A percentile compares a stretch with the other conserved stretches of the same genome.
Conservation (phyloP, 2,113 vertebrate species). For the Antechinus flavipes region DNA sequence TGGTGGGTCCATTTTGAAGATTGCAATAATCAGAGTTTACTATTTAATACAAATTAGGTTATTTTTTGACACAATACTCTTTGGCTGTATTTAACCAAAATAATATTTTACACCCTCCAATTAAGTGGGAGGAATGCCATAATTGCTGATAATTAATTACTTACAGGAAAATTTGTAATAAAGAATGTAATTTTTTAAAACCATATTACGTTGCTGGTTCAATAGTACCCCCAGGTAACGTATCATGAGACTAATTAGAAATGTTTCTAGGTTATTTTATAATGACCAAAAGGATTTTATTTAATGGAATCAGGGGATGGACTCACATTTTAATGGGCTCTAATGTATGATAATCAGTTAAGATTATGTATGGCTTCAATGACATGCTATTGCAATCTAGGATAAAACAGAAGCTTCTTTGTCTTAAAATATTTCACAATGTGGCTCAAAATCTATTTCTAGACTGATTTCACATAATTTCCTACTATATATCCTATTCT, state of each 20-base stretch:
- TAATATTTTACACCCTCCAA: neutral
- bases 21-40: neutral
- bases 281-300: neutral
- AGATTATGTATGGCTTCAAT: neutral
- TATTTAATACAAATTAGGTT: neutral
- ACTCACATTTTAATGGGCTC: neutral
- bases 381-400: neutral
- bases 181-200: neutral
- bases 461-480: neutral
- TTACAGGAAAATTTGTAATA: neutral
- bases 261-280: neutral
- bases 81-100: neutral
- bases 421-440: neutral
- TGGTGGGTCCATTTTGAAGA: neutral
- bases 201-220: neutral
- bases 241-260: neutral
- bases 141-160: neutral
- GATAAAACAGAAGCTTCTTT: neutral
- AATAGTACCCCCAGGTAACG: neutral
- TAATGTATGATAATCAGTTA: neutral
- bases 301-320: neutral
- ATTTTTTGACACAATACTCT: neutral
- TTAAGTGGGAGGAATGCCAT: neutral
- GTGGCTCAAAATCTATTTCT: neutral
- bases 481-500: neutral